These are phyloP conservation scores for Phenganax marumi DNA, from an alignment of 92 coral and sea anemone genomes.

Conservation along the genomic window DNA sequence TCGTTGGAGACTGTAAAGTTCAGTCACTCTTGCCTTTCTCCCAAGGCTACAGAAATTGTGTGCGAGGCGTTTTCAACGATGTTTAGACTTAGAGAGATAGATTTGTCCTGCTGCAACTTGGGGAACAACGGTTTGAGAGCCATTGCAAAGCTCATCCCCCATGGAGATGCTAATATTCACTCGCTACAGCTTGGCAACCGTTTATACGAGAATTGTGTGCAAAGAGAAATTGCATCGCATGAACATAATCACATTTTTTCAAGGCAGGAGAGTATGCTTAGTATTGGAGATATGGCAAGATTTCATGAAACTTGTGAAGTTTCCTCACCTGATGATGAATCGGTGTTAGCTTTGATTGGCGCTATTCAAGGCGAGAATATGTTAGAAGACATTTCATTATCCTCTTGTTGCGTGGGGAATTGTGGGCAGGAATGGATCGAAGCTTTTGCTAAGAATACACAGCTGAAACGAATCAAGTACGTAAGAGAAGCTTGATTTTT, in stretches of 20 bases:
- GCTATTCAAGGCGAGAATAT: not conserved
- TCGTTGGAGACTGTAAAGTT: constrained; percentile 19
- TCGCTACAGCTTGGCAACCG: constrained; percentile 6
- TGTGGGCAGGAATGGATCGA: not conserved
- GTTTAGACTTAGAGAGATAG: constrained; percentile 3
- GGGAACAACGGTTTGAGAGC: constrained; percentile 23
- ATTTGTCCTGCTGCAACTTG: constrained; percentile 23
- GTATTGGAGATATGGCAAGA: not conserved
- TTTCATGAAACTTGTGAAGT: not conserved
- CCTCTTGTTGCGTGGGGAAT: constrained; percentile 6
- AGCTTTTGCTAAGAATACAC: not conserved
- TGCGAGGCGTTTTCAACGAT: not conserved
- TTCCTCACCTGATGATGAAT: not conserved
- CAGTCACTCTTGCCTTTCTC: constrained; percentile 34
- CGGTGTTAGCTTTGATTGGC: constrained; percentile 4
- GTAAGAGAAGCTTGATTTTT: not conserved
- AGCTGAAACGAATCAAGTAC: constrained; percentile 17
- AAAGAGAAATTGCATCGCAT: not conserved
- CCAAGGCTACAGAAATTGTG: constrained; percentile 15
- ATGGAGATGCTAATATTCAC: not conserved
- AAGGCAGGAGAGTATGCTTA: not conserved
- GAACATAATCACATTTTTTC: not conserved
- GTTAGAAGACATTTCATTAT: constrained; percentile 8
- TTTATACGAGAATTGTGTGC: not conserved
- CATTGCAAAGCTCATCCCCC: not conserved